These are phyloP conservation scores for Xerus rutilus DNA, from an alignment of 2,797 vertebrate species.

Conservation along the genomic window DNA sequence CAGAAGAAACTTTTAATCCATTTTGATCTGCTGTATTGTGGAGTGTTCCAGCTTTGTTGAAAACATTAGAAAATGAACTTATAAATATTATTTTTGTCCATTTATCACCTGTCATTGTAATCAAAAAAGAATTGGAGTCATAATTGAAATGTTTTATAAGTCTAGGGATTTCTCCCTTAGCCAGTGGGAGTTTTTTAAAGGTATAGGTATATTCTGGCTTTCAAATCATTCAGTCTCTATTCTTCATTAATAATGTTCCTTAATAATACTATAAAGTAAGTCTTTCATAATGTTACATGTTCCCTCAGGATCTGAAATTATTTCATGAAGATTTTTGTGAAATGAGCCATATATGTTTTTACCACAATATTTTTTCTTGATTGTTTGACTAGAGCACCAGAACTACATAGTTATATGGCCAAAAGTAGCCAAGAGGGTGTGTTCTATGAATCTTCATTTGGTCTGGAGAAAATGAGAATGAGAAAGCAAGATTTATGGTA, in stretches of 20 bases:
- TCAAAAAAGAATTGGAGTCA: conserved; percentile 18
- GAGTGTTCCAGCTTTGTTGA: conserved; percentile 19
- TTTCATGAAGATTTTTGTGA: conserved; percentile 49
- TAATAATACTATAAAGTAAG: background rate
- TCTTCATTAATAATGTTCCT: background rate
- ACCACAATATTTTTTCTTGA: conserved; percentile 43
- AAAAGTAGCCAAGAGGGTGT: conserved; percentile 97
- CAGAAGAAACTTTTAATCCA: background rate
- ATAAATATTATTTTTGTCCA: conserved; percentile 1
- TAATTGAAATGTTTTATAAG: background rate
- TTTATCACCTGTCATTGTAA: background rate
- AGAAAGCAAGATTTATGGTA: conserved; percentile 87
- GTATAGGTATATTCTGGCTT: background rate
- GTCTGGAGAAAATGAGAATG: conserved; percentile 95
- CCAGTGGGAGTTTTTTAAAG: background rate
- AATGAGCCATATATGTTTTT: conserved; percentile 14
- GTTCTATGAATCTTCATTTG: conserved; percentile 98
- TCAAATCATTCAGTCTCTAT: conserved; percentile 8
- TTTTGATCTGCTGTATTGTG: conserved; percentile 25
- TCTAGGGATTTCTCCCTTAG: background rate
- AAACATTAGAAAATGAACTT: conserved; percentile 55
- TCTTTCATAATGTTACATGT: background rate
- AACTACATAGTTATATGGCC: conserved; percentile 94
- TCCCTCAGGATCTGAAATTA: background rate
- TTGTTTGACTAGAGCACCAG: conserved; percentile 91